phyloP scores from a whole-genome alignment of 2,888 invertebrate species.

The Aelia acuminata region DNA sequence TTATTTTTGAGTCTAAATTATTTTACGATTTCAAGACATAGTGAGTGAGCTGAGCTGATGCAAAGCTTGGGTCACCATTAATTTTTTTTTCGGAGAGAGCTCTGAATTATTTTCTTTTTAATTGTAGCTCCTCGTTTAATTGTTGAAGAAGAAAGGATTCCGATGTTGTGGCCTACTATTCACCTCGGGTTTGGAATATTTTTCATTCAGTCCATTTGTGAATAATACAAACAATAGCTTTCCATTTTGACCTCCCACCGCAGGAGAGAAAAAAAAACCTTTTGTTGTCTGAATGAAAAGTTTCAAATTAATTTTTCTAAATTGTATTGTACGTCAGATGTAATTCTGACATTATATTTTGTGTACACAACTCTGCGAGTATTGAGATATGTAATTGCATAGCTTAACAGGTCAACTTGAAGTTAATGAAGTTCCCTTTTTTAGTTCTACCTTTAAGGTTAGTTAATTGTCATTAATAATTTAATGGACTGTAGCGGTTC shows the following conservation, averaged over 20 bases:
- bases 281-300: slow-evolving; percentile 28
- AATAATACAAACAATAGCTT: slow-evolving; percentile 24
- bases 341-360: background rate
- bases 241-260: background rate
- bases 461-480: too few relatives aligned
- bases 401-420: too few relatives aligned
- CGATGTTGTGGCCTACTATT: slow-evolving; percentile 7
- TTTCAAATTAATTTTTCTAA: background rate
- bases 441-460: too few relatives aligned
- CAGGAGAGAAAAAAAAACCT: background rate
- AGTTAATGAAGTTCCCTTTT: too few relatives aligned
- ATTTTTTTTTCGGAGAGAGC: background rate
- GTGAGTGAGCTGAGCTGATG: background rate
- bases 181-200: background rate
- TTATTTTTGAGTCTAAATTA: background rate
- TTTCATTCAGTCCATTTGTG: slow-evolving; percentile 30
- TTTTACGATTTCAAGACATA: background rate
- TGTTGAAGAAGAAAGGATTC: slow-evolving; percentile 21
- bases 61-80: background rate
- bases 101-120: slow-evolving; percentile 17
- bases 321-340: background rate
- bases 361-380: too few relatives aligned
- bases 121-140: slow-evolving; percentile 22
- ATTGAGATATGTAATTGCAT: too few relatives aligned
- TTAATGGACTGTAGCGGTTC: too few relatives aligned